Conservation (phyloP, 2,888 invertebrate species). For the Esperia sulphurella region DNA sequence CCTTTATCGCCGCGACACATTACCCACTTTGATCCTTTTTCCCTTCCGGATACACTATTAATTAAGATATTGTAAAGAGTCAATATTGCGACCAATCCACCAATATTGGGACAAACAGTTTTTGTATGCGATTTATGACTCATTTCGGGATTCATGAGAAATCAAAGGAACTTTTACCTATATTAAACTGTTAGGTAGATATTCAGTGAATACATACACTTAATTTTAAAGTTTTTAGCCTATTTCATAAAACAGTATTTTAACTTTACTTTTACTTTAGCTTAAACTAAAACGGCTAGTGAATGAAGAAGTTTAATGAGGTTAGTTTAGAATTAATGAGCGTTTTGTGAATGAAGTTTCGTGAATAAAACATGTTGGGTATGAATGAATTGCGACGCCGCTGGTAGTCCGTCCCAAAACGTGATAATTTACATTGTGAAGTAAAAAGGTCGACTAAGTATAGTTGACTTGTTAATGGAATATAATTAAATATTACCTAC, state of each 20-base stretch:
- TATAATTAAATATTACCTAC: no score
- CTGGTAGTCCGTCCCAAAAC: not conserved
- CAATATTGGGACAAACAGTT: not conserved
- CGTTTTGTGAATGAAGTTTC: slow-evolving; percentile 7
- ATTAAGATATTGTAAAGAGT: not conserved
- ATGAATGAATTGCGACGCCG: not conserved
- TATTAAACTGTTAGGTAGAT: no score
- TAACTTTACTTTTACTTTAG: no score
- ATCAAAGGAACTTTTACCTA: no score
- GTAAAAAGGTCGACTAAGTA: no score
- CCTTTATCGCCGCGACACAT: slow-evolving; percentile 21
- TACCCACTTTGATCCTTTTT: slow-evolving; percentile 2
- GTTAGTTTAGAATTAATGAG: slow-evolving; percentile 17
- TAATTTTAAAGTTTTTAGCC: no score
- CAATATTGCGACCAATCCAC: not conserved
- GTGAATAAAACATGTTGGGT: slow-evolving; percentile 13
- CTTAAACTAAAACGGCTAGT: slow-evolving; percentile 13
- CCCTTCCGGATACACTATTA: not conserved
- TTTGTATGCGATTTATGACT: no score
- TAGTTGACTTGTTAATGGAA: no score
- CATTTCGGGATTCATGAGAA: no score
- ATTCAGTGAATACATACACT: no score
- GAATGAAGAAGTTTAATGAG: slow-evolving; percentile 20
- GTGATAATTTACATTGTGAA: no score
- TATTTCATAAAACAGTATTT: no score